These are phyloP conservation scores for Spisula subtruncata DNA, from an alignment of 2,888 invertebrate species.

Conservation along the genomic window DNA sequence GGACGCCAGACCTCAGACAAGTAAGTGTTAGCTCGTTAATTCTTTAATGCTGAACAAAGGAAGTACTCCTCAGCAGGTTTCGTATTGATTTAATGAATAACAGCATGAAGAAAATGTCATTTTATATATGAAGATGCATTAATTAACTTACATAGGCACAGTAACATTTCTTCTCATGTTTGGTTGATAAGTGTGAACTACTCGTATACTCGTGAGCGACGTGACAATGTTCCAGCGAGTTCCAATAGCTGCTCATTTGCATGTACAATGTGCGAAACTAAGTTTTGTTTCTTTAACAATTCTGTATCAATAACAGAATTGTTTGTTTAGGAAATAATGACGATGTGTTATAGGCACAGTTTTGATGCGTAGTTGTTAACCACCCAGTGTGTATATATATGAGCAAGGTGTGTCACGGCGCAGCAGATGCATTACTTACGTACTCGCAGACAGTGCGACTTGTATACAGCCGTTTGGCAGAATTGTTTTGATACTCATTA, in stretches of 20 bases:
- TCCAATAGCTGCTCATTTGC: neutral
- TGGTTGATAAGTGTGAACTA: neutral
- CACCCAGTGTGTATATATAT: too few relatives aligned
- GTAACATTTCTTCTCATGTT: neutral
- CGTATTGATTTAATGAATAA: neutral
- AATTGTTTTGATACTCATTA: neutral
- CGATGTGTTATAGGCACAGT: neutral
- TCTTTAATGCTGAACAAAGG: neutral
- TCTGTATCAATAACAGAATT: neutral
- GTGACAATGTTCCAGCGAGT: neutral
- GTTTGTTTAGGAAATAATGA: neutral
- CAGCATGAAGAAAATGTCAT: neutral
- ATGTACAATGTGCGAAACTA: neutral
- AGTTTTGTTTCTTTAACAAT: neutral
- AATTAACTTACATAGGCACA: neutral
- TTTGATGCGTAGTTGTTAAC: neutral
- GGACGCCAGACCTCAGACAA: slow-evolving; percentile 61
- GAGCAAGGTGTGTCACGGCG: too few relatives aligned
- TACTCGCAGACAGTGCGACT: neutral
- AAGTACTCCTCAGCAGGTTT: neutral
- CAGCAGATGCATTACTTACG: too few relatives aligned
- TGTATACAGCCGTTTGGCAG: neutral
- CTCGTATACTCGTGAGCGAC: neutral
- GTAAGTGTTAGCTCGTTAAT: slow-evolving; percentile 47
- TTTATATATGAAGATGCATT: neutral